These are phyloP conservation scores for Aleiodes alternator DNA, from an alignment of 2,888 invertebrate genomes.

Conservation along the genomic window DNA sequence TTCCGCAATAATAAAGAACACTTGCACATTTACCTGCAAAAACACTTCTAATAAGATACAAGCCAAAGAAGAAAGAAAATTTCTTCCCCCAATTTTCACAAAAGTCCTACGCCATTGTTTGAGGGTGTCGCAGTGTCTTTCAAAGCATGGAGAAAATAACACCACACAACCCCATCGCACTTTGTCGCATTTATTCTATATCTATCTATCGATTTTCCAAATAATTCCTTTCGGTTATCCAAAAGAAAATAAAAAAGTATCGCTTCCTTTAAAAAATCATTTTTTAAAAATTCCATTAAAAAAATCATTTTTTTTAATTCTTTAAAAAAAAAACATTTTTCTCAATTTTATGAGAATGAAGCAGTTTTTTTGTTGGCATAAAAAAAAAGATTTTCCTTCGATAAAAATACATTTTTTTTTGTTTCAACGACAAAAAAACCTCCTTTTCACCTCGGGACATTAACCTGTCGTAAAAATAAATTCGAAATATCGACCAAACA, in stretches of 20 bases:
- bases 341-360: no score
- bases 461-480: slow-evolving; percentile 2
- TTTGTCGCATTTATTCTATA: slow-evolving; percentile 31
- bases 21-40: background rate
- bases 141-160: slow-evolving; percentile 12
- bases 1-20: slow-evolving; percentile 7
- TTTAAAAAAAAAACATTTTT: no score
- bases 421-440: no score
- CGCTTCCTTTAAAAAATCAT: background rate
- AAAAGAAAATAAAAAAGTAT: background rate
- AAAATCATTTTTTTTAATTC: background rate
- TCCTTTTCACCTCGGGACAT: background rate
- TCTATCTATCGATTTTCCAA: slow-evolving; percentile 39
- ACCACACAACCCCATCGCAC: slow-evolving; percentile 25
- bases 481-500: slow-evolving; percentile 5
- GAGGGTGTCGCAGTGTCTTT: background rate
- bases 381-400: no score
- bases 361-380: no score
- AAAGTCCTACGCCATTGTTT: slow-evolving; percentile 14
- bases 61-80: background rate
- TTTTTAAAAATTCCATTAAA: no score
- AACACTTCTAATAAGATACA: background rate
- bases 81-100: background rate
- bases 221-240: slow-evolving; percentile 14
- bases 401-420: no score